phyloP scores from a whole-genome alignment of 1,140 invertebrate genomes.

The Drosophila sp. region DNA sequence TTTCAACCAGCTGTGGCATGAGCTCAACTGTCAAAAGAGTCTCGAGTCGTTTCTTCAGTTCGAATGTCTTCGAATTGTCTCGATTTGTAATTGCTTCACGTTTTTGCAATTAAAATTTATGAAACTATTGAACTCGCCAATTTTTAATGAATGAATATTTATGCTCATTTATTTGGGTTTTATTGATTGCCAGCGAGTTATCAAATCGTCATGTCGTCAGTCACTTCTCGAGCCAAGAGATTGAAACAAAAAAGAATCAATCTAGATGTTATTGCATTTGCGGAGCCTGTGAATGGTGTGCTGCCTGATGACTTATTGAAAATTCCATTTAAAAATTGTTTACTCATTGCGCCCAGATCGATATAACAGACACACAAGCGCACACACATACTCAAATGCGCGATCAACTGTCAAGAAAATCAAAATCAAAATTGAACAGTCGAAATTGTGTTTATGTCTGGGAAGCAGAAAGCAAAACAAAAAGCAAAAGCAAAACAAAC shows the following conservation, averaged over 20 bases:
- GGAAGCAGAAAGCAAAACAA: conserved; percentile 59
- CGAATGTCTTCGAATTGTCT: conserved; percentile 15
- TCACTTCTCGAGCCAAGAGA: conserved; percentile 42
- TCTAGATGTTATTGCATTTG: conserved; percentile 36
- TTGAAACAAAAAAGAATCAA: conserved; percentile 51
- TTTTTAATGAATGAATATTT: conserved; percentile 65
- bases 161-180: conserved; percentile 28
- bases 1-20: conserved; percentile 40
- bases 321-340: conserved; percentile 84
- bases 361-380: conserved; percentile 54
- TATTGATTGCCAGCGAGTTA: conserved; percentile 50
- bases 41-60: conserved; percentile 17
- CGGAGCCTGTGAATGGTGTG: conserved; percentile 33
- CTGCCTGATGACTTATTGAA: conserved; percentile 81
- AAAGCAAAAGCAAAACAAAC: conserved; percentile 25
- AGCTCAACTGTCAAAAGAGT: conserved; percentile 7
- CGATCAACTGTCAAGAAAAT: conserved; percentile 65
- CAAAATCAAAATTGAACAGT: conserved; percentile 67
- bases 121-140: conserved; percentile 75
- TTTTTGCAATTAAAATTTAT: conserved; percentile 82
- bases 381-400: conserved; percentile 33
- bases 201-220: conserved; percentile 44
- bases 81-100: conserved; percentile 45
- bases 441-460: conserved; percentile 77
- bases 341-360: conserved; percentile 76